Base-by-base conservation (phyloP, 2,113 vertebrate species). In the Lethenteron reissneri region DNA sequence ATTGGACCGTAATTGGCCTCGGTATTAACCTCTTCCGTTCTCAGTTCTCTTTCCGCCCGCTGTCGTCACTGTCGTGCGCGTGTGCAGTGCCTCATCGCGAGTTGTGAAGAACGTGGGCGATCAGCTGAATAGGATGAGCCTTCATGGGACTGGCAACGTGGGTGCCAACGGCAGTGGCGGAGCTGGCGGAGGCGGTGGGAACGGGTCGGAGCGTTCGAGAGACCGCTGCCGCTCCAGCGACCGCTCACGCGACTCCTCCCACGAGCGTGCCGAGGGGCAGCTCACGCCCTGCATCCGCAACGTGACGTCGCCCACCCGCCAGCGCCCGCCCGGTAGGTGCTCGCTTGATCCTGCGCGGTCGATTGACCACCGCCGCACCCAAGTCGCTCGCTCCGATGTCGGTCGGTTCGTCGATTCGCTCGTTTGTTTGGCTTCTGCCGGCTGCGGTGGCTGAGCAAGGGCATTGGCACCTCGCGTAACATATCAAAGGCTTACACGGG, bases 241-340 rank as follows among this genome's bases (percentile, higher is more conserved):
- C 80, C 84, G 91, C 78, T 99, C 94, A 69, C 85, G 92, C 57
- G 92, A 99, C 81, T 96, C 94, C 2, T 99, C 94, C 58, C 94
- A 96, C 2, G 94, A 99, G 79, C 85, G 91, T 77, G 81, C 79
- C 72, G 94, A 99, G 75, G 87, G 90, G 72, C 92, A 97, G 72
- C 89, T 99, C 73, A 99, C 94, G 71, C 94, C 94, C 0, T 99
- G 94, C 80, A 99, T 99, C 78, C 85, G 92, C 75, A 99, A 99
- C 75, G 83, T 97, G 76, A 95, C 90, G 72, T 99, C 94, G 71
- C 94, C 94, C 77, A 99, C 92, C 72, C 83, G 90, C 56, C 94
- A 95, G 73, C 85, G 90, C 78, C 89, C 89, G 76, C 81, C 81
- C 75, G 92, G 92, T 97, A 81, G 78, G 86, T 83, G 75, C 13